Conservation (phyloP, 2,113 vertebrate species). For the Corydoras maculifer region DNA sequence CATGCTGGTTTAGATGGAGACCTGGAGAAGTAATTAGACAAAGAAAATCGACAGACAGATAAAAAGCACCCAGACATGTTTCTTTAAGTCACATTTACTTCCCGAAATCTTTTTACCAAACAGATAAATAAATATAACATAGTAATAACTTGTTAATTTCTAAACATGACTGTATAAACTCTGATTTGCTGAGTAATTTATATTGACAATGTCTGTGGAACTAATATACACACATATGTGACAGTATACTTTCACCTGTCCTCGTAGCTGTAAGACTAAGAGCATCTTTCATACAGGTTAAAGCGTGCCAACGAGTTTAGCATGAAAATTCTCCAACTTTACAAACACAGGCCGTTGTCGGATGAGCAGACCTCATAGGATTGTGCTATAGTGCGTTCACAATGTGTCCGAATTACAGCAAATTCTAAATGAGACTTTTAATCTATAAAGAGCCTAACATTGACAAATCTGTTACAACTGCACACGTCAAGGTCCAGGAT, state of each 20-base stretch:
- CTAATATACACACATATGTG: constrained; percentile 28
- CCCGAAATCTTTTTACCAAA: constrained; percentile 17
- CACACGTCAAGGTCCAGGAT: no score
- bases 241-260: constrained; percentile 16
- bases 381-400: not conserved
- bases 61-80: not conserved
- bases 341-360: constrained; percentile 29
- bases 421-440: no score
- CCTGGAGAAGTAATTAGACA: no score
- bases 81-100: constrained; percentile 22
- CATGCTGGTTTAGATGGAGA: no score
- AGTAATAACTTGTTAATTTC: constrained; percentile 9
- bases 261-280: not conserved
- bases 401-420: no score
- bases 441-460: no score
- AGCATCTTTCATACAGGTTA: constrained; percentile 16
- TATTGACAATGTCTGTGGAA: constrained; percentile 23
- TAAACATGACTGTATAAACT: constrained; percentile 16
- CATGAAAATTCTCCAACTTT: constrained; percentile 19
- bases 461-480: no score
- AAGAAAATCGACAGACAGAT: not conserved
- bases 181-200: constrained; percentile 18
- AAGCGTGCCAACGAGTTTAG: constrained; percentile 27
- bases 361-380: not conserved
- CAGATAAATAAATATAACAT: constrained; percentile 24